Conservation (phyloP, 2,888 invertebrate genomes). For the Philereme transversata region DNA sequence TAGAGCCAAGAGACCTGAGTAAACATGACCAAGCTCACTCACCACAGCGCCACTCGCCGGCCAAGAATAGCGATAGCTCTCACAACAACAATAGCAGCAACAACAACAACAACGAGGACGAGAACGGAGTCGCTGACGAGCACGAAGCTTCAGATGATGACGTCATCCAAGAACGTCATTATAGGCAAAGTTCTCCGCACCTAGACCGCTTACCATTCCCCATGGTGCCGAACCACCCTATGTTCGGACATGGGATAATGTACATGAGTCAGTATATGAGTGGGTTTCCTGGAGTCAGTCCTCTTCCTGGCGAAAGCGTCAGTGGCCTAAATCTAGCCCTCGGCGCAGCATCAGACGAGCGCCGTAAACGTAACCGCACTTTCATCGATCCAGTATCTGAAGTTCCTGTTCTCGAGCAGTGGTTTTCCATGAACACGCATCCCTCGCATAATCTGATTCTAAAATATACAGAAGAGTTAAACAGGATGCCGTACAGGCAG, state of each 20-base stretch:
- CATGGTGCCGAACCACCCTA: conserved; percentile 91
- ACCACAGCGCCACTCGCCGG: conserved; percentile 76
- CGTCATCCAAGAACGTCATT: conserved; percentile 71
- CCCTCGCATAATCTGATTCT: conserved; percentile 98
- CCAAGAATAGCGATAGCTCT: conserved; percentile 82
- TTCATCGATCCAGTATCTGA: conserved; percentile 99
- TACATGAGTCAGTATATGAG: conserved; percentile 95
- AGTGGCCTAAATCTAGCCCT: conserved; percentile 86
- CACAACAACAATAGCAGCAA: conserved; percentile 74
- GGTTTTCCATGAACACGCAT: conserved; percentile 99
- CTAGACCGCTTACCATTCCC: conserved; percentile 87
- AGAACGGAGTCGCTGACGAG: conserved; percentile 76
- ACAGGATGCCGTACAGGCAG: conserved; percentile 98
- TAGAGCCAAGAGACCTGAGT: conserved; percentile 79
- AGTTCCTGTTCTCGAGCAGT: conserved; percentile 96
- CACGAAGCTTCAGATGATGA: conserved; percentile 82
- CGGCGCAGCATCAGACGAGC: conserved; percentile 89
- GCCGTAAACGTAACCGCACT: conserved; percentile 97
- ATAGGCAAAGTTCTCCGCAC: conserved; percentile 69
- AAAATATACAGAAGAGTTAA: conserved; percentile 98
- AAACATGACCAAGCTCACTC: conserved; percentile 69
- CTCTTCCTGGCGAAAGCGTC: conserved; percentile 83
- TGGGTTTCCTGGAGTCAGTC: conserved; percentile 79
- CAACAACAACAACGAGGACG: conserved; percentile 74
- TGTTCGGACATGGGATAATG: conserved; percentile 96